Evolutionary conservation across 2,113 vertebrate species (phyloP).

Genomic region (Sarotherodon lohbergeri): DNA sequence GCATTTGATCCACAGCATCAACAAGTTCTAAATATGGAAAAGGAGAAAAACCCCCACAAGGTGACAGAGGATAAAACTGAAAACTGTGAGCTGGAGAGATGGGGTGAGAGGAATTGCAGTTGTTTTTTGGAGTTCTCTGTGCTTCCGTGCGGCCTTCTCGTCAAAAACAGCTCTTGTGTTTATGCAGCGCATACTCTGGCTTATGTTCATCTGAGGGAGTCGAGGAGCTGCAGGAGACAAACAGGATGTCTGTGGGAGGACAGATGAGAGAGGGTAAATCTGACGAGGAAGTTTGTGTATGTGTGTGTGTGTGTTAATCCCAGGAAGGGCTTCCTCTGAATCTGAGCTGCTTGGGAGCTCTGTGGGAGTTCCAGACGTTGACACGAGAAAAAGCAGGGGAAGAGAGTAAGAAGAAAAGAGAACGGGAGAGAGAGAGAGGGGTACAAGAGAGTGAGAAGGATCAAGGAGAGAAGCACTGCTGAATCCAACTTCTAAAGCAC

Average conservation of each 20-base stretch:
- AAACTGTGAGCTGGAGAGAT: neutral
- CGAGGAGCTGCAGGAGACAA: conserved; percentile 49
- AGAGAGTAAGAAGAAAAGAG: conserved; percentile 15
- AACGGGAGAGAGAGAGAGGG: neutral
- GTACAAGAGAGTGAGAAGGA: conserved; percentile 39
- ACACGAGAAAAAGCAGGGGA: conserved; percentile 38
- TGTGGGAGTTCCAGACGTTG: conserved; percentile 64
- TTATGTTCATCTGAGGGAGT: conserved; percentile 50
- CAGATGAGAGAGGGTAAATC: conserved; percentile 53
- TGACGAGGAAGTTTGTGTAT: conserved; percentile 55
- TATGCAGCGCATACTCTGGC: conserved; percentile 35
- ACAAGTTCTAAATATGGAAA: conserved; percentile 26
- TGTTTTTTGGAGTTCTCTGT: conserved; percentile 6
- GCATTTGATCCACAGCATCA: conserved; percentile 20
- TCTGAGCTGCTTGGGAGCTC: conserved; percentile 64
- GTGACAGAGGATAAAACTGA: neutral
- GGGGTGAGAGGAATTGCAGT: neutral
- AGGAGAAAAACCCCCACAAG: neutral
- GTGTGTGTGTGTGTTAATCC: conserved; percentile 50
- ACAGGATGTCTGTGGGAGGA: conserved; percentile 72
- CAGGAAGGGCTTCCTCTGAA: conserved; percentile 72
- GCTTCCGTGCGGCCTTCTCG: conserved; percentile 7
- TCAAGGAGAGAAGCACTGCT: conserved; percentile 38
- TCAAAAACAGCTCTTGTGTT: conserved; percentile 46
- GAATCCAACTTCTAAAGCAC: conserved; percentile 20